Conservation (phyloP, 2,797 vertebrate genomes). For the Trachurus trachurus region DNA sequence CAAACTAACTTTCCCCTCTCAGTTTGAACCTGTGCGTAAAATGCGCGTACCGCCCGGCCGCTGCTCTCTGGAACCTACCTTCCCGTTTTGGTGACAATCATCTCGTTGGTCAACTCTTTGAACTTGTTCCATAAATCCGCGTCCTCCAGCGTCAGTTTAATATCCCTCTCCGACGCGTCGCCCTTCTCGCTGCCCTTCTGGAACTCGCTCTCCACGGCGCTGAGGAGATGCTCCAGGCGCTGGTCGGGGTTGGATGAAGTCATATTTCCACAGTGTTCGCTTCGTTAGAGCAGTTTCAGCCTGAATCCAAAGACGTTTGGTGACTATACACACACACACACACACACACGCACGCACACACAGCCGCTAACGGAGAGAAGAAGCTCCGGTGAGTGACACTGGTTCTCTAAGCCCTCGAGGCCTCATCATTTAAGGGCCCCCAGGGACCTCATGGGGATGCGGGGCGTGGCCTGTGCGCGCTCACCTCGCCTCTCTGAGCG, state of each 20-base stretch:
- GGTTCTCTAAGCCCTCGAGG: slow-evolving; percentile 15
- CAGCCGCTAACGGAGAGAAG: slow-evolving; percentile 25
- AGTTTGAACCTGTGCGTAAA: slow-evolving; percentile 27
- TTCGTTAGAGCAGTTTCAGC: background rate
- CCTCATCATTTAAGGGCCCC: slow-evolving; percentile 81
- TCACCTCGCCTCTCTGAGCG: slow-evolving; percentile 53
- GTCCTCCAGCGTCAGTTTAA: slow-evolving; percentile 87
- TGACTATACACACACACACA: background rate
- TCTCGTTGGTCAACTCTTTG: slow-evolving; percentile 89
- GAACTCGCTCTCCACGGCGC: slow-evolving; percentile 89
- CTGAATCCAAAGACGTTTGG: slow-evolving; percentile 35
- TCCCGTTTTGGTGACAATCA: slow-evolving; percentile 90
- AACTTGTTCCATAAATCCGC: slow-evolving; percentile 88
- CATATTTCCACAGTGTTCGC: slow-evolving; percentile 73
- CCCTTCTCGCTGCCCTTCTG: slow-evolving; percentile 89
- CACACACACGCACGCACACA: background rate
- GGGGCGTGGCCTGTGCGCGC: slow-evolving; percentile 70
- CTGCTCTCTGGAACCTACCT: slow-evolving; percentile 75
- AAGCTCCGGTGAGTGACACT: slow-evolving; percentile 38
- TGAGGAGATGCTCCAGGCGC: slow-evolving; percentile 88
- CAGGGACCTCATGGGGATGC: slow-evolving; percentile 78
- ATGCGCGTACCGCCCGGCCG: background rate
- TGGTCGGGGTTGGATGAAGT: slow-evolving; percentile 84
- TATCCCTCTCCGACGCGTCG: slow-evolving; percentile 87
- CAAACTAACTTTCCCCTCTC: background rate